Evolutionary conservation across 2,113 vertebrate genomes (phyloP).

Genomic region (Tenrec ecaudatus): DNA sequence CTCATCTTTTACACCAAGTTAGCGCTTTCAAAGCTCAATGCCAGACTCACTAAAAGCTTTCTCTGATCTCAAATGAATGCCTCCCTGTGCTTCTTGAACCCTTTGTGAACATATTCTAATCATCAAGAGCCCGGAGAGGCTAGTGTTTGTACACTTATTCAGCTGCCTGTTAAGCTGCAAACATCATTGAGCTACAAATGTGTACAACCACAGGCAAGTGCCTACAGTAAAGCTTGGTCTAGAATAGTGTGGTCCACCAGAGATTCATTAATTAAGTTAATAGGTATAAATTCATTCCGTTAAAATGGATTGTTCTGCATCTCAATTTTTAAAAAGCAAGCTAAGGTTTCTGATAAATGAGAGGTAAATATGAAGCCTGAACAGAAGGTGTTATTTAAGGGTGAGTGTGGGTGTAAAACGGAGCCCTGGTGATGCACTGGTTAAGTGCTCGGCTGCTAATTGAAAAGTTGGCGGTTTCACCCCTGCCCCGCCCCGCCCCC

Average conservation of each 20-base stretch:
- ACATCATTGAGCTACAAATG: no score
- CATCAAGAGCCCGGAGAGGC: accelerated
- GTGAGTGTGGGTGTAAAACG: background rate
- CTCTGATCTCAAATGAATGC: background rate
- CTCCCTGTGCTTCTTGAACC: background rate
- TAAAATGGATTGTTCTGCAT: background rate
- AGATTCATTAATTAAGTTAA: no score
- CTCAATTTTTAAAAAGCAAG: background rate
- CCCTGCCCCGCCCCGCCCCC: no score
- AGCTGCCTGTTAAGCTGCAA: no score
- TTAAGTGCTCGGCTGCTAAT: background rate
- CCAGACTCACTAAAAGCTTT: background rate
- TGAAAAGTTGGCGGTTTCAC: background rate
- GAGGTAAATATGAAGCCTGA: background rate
- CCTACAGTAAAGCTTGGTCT: no score
- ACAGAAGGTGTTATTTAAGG: background rate
- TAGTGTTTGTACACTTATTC: accelerated
- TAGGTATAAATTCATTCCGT: background rate
- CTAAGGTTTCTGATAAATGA: background rate
- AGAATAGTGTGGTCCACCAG: background rate
- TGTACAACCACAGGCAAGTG: background rate
- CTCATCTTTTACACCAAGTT: background rate
- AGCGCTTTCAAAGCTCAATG: background rate
- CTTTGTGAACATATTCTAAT: no score
- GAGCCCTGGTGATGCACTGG: background rate